Evolutionary conservation across 64 coral and sea anemone species (phyloP), one percentile per base, ranked within the genome.

Genomic region (Exaiptasia diaphana): DNA sequence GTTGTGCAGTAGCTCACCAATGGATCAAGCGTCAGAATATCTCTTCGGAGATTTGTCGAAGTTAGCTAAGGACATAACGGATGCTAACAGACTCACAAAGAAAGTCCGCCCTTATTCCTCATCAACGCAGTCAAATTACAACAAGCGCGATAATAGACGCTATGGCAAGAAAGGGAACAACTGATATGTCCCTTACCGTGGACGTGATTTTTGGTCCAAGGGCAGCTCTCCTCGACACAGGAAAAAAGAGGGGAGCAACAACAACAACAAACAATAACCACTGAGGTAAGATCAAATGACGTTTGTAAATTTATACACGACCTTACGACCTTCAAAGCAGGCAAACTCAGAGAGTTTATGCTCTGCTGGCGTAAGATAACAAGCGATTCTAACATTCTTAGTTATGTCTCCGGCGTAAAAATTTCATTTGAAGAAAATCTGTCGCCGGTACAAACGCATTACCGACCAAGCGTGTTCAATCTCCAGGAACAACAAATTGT

Each of bases 291-390:
- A 4, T 40, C 50, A 83, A 6, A 72, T 72, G 80, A 65, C 21
- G 36, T 71, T 57, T 38, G 32, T 72, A 68, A 15, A 36, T 72
- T 83, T 83, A 71, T 83, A 35, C 65, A 69, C 67, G 42, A 71
- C 37, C 64, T 83, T 83, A 72, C 67, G 63, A 83, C 80, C 64
- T 83, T 83, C 56, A 49, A 50, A 50, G 80, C 65, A 21, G 80
- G 80, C 46, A 71, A 72, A 34, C 65, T 83, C 27, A 83, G 62
- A 83, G 65, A 72, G 49, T 83, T 83, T 58, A 2, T 72, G 48
- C 80, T 67, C 80, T 39, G n/a, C n/a, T 83, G 80, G 80, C 45
- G 65, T 83, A 68, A 83, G 50, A 83, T 83, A 40, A 72, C 64
- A 71, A 68, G 39, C 67, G 64, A 83, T 22, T 50, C 61, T 36